A percentile compares a stretch with the other conserved stretches of the same genome.
These are phyloP conservation scores for Urocyon cinereoargenteus DNA, from an alignment of 2,797 vertebrate genomes.

Conservation along the genomic window DNA sequence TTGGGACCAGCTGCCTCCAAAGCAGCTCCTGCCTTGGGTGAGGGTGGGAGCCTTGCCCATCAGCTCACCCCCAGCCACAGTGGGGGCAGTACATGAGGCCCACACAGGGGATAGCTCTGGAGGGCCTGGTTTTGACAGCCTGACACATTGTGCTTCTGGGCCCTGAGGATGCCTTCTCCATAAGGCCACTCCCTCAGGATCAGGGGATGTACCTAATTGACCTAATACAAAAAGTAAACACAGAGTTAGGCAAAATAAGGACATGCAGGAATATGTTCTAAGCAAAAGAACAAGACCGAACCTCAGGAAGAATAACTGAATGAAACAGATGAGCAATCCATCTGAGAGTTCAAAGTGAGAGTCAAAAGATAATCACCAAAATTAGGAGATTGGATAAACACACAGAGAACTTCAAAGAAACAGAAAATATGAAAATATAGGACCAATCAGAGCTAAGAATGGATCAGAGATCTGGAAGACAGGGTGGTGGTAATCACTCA, in stretches of 20 bases:
- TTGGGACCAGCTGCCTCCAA: neutral
- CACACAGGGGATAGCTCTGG: neutral
- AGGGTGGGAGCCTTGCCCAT: neutral
- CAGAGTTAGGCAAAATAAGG: neutral
- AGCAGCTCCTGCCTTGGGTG: neutral
- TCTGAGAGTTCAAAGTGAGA: neutral
- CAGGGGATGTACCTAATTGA: neutral
- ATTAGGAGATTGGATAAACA: neutral
- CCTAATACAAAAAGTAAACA: accelerated
- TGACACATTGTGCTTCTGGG: neutral
- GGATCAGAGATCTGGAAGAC: neutral
- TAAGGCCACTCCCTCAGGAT: neutral
- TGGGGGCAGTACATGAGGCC: neutral
- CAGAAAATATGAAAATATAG: neutral
- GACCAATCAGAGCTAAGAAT: neutral
- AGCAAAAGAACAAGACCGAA: neutral
- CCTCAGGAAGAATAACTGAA: neutral
- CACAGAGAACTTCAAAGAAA: neutral
- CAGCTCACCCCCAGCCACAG: neutral
- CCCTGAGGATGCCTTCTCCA: neutral
- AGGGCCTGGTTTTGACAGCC: neutral
- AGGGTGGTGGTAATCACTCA: neutral
- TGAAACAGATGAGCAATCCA: neutral
- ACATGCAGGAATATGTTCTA: neutral
- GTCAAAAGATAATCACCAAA: neutral